A percentile compares a stretch with the other conserved stretches of the same genome.
Conservation (phyloP, 1,140 invertebrate species). For the Lineus longissimus region DNA sequence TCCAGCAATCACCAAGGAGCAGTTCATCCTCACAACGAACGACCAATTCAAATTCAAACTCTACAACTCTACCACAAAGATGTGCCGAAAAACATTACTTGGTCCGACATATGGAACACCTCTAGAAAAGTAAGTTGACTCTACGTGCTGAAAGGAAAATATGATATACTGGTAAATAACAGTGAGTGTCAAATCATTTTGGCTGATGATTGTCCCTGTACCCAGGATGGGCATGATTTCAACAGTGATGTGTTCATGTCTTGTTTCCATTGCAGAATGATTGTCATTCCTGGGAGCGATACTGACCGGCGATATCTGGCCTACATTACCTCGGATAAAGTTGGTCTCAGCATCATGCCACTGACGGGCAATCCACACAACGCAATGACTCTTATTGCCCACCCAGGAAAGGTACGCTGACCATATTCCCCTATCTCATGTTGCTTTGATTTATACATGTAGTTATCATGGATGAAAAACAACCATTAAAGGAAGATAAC, state of each 20-base stretch:
- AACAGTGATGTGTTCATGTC: neutral
- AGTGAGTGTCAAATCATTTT: neutral
- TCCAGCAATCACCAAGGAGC: constrained; percentile 51
- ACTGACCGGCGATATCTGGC: constrained; percentile 57
- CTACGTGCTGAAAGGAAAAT: too few species aligned
- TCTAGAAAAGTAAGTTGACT: constrained; percentile 59
- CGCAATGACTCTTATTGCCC: constrained; percentile 63
- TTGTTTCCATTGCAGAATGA: constrained; percentile 30
- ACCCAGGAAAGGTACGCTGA: constrained; percentile 57
- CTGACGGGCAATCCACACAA: constrained; percentile 72
- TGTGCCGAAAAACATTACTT: constrained; percentile 62
- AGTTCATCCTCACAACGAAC: constrained; percentile 52
- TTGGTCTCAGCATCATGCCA: constrained; percentile 67
- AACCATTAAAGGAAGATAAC: too few species aligned
- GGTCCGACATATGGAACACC: constrained; percentile 65
- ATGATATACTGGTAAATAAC: neutral
- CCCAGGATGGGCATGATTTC: too few species aligned
- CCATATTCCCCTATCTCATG: neutral
- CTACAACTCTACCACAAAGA: constrained; percentile 61
- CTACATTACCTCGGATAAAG: constrained; percentile 63
- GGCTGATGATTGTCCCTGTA: too few species aligned
- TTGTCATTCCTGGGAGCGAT: constrained; percentile 38
- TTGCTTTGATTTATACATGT: neutral
- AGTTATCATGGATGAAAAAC: neutral
- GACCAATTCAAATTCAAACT: constrained; percentile 68